Percentiles rank a stretch among this genome's conserved stretches.
These are phyloP conservation scores for Hymenopus coronatus DNA, from an alignment of 2,888 invertebrate genomes.

Conservation along the genomic window DNA sequence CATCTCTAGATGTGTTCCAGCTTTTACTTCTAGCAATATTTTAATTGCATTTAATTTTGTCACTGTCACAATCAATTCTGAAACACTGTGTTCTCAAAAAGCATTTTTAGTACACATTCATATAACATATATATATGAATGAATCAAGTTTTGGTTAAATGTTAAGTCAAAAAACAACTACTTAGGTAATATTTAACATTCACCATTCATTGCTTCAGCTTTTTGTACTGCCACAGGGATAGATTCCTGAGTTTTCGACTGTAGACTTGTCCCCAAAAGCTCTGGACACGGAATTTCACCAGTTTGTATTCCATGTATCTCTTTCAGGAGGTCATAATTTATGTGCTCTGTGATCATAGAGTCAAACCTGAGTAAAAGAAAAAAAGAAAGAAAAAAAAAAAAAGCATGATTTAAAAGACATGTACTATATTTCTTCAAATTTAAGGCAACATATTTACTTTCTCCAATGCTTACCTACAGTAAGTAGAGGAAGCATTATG, in stretches of 20 bases:
- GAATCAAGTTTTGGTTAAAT: not conserved
- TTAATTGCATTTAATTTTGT: not conserved
- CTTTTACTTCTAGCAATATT: too few relatives aligned
- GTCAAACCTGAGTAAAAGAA: constrained; percentile 63
- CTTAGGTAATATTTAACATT: not conserved
- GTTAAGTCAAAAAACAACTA: not conserved
- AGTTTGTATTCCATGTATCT: constrained; percentile 69
- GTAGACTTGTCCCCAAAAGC: constrained; percentile 69
- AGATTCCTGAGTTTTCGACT: constrained; percentile 79
- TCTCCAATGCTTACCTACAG: too few relatives aligned
- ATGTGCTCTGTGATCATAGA: constrained; percentile 84
- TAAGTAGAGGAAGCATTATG: too few relatives aligned
- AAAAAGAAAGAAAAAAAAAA: too few relatives aligned
- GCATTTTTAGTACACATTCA: not conserved
- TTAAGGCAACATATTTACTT: not conserved
- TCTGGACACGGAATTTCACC: constrained; percentile 70
- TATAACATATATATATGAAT: not conserved
- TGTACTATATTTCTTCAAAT: not conserved
- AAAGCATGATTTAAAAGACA: constrained; percentile 17
- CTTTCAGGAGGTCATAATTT: constrained; percentile 85
- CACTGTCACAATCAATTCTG: not conserved
- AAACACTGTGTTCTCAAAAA: not conserved
- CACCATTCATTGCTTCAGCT: constrained; percentile 29
- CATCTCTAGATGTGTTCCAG: too few relatives aligned
- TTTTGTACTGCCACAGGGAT: constrained; percentile 72